Evolutionary conservation across 2,797 vertebrate genomes (phyloP).

Genomic region (Tolypeutes matacus): DNA sequence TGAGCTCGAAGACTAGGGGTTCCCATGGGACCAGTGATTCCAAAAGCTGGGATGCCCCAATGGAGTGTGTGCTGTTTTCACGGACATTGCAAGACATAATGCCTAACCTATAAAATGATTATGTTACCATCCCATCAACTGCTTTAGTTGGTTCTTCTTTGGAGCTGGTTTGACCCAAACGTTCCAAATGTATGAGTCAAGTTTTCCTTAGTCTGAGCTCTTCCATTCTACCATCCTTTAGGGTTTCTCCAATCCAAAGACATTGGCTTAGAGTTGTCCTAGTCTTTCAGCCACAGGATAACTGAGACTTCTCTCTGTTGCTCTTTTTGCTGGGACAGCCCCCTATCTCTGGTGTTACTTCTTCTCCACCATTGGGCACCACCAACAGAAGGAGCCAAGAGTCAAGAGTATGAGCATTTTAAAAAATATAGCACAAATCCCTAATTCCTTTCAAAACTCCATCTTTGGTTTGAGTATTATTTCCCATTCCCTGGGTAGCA

Average conservation of each 20-base stretch:
- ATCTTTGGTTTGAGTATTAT: not conserved
- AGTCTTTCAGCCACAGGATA: not conserved
- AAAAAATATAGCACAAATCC: rapidly evolving
- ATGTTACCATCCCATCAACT: not conserved
- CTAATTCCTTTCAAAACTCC: not conserved
- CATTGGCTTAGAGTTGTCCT: not conserved
- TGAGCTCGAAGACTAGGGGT: not conserved
- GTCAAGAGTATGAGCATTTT: not conserved
- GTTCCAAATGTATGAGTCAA: not conserved
- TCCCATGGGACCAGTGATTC: not conserved
- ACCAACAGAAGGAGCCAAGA: not conserved
- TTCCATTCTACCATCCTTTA: rapidly evolving
- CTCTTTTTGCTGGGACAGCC: not conserved
- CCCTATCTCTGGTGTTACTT: rapidly evolving
- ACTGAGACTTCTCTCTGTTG: not conserved
- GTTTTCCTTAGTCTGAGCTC: not conserved
- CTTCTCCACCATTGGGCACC: rapidly evolving
- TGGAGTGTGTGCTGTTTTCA: rapidly evolving
- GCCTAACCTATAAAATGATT: not conserved
- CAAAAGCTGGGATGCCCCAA: rapidly evolving
- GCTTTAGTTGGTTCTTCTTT: not conserved
- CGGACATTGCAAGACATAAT: too few relatives aligned
- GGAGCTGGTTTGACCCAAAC: not conserved
- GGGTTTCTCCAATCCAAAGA: not conserved
- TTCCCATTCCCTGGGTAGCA: rapidly evolving